Evolutionary conservation across 2,113 vertebrate genomes (phyloP).

Genomic region (Stigmatopora argus): DNA sequence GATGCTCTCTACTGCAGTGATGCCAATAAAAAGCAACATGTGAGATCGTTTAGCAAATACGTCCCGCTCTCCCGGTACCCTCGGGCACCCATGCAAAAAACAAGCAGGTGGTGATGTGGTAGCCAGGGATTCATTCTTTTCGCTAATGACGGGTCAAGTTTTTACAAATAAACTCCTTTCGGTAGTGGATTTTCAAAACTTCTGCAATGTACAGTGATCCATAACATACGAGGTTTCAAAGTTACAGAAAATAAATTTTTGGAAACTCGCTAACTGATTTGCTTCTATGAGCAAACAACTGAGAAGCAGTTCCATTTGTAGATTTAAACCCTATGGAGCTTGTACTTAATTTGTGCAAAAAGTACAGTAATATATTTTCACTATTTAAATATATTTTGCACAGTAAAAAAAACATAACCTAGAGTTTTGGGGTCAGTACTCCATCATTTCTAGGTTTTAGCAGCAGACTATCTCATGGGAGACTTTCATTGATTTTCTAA

Average conservation of each 20-base stretch:
- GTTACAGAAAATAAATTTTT: too few relatives aligned
- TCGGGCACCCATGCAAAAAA: slow-evolving; percentile 16
- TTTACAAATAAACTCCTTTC: neutral
- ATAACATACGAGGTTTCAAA: neutral
- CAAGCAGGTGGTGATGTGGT: slow-evolving; percentile 22
- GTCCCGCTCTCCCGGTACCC: neutral
- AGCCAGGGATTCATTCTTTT: slow-evolving; percentile 16
- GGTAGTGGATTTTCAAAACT: neutral
- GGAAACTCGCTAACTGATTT: too few relatives aligned
- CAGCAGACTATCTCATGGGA: neutral
- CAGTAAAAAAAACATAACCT: too few relatives aligned
- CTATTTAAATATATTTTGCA: too few relatives aligned
- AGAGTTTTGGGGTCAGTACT: too few relatives aligned
- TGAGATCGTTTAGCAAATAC: slow-evolving; percentile 1
- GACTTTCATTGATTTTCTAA: neutral
- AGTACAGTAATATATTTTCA: too few relatives aligned
- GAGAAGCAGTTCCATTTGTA: neutral
- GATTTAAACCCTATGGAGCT: neutral
- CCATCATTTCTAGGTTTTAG: neutral
- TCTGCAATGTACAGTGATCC: too few relatives aligned
- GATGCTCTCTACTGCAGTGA: slow-evolving; percentile 10
- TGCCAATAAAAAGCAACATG: slow-evolving; percentile 4
- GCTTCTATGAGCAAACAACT: neutral
- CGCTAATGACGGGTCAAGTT: neutral
- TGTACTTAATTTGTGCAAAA: neutral